Evolutionary conservation across 2,888 invertebrate genomes (phyloP), one percentile per base, ranked within the genome.

Genomic region (Automeris io): DNA sequence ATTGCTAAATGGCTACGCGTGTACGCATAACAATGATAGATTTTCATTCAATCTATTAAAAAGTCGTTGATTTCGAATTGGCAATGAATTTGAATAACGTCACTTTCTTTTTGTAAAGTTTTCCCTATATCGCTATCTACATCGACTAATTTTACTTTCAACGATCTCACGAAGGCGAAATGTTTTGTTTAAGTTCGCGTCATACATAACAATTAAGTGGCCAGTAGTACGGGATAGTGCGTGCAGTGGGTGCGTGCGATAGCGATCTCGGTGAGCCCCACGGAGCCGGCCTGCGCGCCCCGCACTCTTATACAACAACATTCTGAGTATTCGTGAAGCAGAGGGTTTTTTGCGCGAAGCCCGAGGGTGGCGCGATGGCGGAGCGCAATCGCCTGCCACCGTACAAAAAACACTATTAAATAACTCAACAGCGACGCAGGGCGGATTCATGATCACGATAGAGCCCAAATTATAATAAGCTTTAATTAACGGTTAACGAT

Each of bases 301-400:
- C 71, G 64, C 70, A 58, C 70, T 60, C 75, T 73, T 69, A 70
- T 72, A 61, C 79, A 78, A 77, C 79, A 81, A 79, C 79, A 79
- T 80, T 79, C 79, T 75, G 75, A 75, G 68, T 80, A 76, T 81
- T 80, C 71, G 78, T 78, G 76, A 71, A 73, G 62, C 58, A 64
- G 79, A 81, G 85, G 81, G 83, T 86, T 86, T 86, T 86, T 86
- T 86, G 83, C 83, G 83, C 82, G 78, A 68, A 70, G 70, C 77
- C 78, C 77, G 67, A 74, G 86, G 85, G 83, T 83, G 85, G 83
- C 73, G 55, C 73, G 77, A 80, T 80, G 82, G 81, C n/a, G n/a
- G n/a, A n/a, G 79, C 13, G 29, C 29, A 16, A 81, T 80, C 80
- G 77, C 73, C 71, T 73, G 70, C 74, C 72, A 72, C 61, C 72